Evolutionary conservation across 2,797 vertebrate species (phyloP).

Genomic region (Podarcis lilfordi): DNA sequence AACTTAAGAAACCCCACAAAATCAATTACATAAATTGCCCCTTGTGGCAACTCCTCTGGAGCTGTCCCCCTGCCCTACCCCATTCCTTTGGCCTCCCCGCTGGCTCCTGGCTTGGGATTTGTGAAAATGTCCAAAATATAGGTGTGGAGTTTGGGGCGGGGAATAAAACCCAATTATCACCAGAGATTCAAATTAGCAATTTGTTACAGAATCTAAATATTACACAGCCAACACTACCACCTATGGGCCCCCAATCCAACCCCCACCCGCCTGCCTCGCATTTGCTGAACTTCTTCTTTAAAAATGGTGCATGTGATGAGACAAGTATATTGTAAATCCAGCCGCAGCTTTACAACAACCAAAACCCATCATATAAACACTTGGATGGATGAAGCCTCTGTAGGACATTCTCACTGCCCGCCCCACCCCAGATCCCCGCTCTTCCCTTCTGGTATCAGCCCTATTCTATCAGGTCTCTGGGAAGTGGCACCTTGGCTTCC

Average conservation of each 20-base stretch:
- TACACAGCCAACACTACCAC: conserved; percentile 46
- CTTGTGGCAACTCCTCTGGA: neutral
- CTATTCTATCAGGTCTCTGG: conserved; percentile 19
- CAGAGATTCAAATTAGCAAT: conserved; percentile 35
- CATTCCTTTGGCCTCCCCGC: conserved; percentile 33
- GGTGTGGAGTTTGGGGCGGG: neutral
- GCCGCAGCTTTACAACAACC: conserved; percentile 30
- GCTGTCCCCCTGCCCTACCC: neutral
- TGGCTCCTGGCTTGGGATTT: neutral
- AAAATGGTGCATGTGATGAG: conserved; percentile 2
- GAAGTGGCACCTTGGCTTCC: conserved; percentile 21
- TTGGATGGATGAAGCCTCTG: conserved; percentile 8
- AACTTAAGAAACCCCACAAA: conserved; percentile 53
- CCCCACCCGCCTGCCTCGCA: conserved; percentile 8
- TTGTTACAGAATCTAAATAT: conserved; percentile 56
- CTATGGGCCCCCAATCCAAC: conserved; percentile 36
- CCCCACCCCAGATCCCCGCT: neutral
- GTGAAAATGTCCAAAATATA: neutral
- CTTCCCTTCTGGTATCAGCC: conserved; percentile 19
- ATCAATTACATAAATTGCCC: conserved; percentile 23
- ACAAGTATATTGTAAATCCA: conserved; percentile 16
- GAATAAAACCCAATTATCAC: conserved; percentile 25
- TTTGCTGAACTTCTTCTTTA: neutral
- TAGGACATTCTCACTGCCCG: neutral
- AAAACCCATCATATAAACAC: conserved; percentile 13